Conservation (phyloP, 1,140 invertebrate genomes). For the Holcopasites calliopsidis region DNA sequence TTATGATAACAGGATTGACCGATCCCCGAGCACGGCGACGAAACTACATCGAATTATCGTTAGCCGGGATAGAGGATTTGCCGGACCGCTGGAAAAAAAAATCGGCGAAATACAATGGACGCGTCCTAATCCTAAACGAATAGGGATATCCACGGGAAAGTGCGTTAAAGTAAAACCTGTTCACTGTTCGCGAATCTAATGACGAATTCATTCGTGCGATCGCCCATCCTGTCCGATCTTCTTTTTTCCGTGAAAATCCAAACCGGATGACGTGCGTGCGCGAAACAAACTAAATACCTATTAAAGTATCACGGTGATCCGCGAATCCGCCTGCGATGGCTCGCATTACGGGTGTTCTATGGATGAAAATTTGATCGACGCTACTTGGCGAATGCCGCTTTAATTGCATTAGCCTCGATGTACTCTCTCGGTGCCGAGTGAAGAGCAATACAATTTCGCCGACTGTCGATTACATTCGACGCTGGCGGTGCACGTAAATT, state of each 20-base stretch:
- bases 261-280: neutral
- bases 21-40: constrained; percentile 36
- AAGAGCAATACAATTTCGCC: constrained; percentile 41
- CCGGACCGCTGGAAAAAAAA: constrained; percentile 60
- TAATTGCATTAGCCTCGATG: constrained; percentile 48
- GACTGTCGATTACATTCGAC: constrained; percentile 57
- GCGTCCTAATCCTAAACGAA: constrained; percentile 65
- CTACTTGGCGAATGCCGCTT: constrained; percentile 57
- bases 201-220: constrained; percentile 67
- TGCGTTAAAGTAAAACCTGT: constrained; percentile 45
- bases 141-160: constrained; percentile 25
- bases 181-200: constrained; percentile 56
- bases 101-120: constrained; percentile 60
- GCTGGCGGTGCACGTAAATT: constrained; percentile 38
- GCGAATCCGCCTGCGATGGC: neutral
- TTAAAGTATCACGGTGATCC: constrained; percentile 55
- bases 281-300: constrained; percentile 54
- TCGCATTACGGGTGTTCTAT: constrained; percentile 1
- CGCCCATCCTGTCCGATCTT: constrained; percentile 7
- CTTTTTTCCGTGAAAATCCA: constrained; percentile 41
- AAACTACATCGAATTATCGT: constrained; percentile 73
- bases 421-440: constrained; percentile 14
- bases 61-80: constrained; percentile 72
- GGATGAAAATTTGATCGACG: constrained; percentile 59
- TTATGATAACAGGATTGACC: constrained; percentile 74